Evolutionary conservation across 2,113 vertebrate species (phyloP).

Genomic region (Ondatra zibethicus): DNA sequence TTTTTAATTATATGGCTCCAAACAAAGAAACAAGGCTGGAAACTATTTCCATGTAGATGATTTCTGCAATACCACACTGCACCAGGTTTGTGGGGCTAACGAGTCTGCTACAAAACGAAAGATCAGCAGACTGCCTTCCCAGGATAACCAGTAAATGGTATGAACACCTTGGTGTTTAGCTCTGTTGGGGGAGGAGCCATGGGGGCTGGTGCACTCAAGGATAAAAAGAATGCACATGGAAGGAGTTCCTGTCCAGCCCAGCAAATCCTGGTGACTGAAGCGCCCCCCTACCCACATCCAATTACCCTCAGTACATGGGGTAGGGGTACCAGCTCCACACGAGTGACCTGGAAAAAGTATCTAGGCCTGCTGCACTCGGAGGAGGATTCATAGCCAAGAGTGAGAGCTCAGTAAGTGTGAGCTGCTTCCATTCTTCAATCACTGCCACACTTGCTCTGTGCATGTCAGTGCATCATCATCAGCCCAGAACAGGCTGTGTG

Average conservation of each 20-base stretch:
- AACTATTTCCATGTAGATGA: neutral
- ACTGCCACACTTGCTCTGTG: rapidly evolving
- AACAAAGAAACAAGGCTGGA: neutral
- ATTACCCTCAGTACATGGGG: too few relatives aligned
- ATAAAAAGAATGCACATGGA: neutral
- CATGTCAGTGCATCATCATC: rapidly evolving
- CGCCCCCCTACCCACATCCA: neutral
- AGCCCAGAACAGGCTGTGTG: too few relatives aligned
- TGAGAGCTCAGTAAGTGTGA: neutral
- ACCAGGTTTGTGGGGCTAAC: neutral
- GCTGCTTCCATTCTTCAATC: neutral
- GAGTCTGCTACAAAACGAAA: neutral
- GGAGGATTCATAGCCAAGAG: neutral
- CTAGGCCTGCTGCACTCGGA: neutral
- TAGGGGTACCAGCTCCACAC: neutral
- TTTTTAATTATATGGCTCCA: neutral
- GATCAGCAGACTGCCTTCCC: neutral
- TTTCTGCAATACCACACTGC: neutral
- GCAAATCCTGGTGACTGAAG: neutral
- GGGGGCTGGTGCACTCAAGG: neutral
- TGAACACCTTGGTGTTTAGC: neutral
- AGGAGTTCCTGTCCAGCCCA: neutral
- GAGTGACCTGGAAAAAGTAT: neutral
- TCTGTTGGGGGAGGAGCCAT: neutral
- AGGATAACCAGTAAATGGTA: neutral